Evolutionary conservation across 2,797 vertebrate species (phyloP).

Genomic region (Acridotheres tristis): DNA sequence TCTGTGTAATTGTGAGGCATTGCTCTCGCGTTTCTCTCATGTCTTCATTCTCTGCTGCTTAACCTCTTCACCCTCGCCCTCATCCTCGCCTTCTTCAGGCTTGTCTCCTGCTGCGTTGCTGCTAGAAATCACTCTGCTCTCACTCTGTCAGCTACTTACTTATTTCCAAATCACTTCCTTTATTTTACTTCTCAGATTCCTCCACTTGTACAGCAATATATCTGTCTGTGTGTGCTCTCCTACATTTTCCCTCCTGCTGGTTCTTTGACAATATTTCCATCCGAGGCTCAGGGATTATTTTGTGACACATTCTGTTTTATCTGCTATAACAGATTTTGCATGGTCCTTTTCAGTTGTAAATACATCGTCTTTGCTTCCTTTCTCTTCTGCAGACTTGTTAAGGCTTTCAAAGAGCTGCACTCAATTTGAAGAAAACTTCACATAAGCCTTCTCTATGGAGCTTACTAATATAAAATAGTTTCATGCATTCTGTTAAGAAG

Average conservation of each 20-base stretch:
- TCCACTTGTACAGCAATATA: neutral
- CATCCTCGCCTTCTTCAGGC: constrained; percentile 44
- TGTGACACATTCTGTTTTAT: neutral
- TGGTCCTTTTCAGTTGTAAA: neutral
- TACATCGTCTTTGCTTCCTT: accelerated
- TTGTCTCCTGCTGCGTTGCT: constrained; percentile 6
- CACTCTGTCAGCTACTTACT: constrained; percentile 60
- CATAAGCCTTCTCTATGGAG: neutral
- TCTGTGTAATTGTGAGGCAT: constrained; percentile 1
- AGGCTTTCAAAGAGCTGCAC: neutral
- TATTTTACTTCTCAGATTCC: constrained; percentile 42
- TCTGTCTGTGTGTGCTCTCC: neutral
- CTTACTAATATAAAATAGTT: neutral
- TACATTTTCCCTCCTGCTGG: neutral
- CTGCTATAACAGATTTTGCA: neutral
- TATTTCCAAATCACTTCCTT: constrained; percentile 54
- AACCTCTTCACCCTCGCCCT: constrained; percentile 60
- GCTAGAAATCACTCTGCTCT: constrained; percentile 55
- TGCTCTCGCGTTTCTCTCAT: constrained; percentile 34
- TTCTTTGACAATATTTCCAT: neutral
- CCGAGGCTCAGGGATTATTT: neutral
- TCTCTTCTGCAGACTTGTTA: neutral
- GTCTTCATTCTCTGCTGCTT: constrained; percentile 61
- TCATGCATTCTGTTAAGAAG: neutral
- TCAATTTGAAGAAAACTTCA: neutral